phyloP scores from a whole-genome alignment of 2,113 vertebrate species.

The Lepus timidus region DNA sequence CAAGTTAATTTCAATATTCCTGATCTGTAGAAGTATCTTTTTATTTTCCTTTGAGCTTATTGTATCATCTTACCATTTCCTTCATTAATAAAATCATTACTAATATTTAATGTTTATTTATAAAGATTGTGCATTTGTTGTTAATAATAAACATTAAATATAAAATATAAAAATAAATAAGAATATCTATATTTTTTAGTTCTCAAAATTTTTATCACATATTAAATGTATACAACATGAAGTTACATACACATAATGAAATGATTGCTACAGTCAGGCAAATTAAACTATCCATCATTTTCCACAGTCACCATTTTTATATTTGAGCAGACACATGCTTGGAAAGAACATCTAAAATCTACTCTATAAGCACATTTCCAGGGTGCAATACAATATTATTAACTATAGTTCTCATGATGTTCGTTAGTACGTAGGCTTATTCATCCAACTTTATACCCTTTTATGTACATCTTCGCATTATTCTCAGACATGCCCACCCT shows the following conservation, averaged over 20 bases:
- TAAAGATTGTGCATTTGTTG: neutral
- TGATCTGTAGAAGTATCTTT: neutral
- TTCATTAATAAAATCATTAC: neutral
- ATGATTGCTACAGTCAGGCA: neutral
- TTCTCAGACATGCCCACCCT: neutral
- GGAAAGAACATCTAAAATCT: neutral
- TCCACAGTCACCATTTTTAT: too few relatives aligned
- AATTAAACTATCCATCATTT: neutral
- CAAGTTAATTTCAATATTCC: neutral
- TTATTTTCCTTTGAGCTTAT: neutral
- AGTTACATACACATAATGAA: neutral
- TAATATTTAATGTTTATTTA: neutral
- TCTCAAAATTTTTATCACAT: neutral
- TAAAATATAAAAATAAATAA: too few relatives aligned
- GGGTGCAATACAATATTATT: neutral
- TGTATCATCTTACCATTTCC: neutral
- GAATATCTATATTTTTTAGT: neutral
- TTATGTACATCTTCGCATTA: neutral
- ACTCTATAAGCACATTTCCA: neutral
- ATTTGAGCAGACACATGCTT: neutral
- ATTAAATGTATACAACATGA: neutral
- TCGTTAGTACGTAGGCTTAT: neutral
- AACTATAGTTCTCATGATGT: neutral
- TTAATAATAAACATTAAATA: neutral
- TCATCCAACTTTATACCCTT: neutral